These are phyloP conservation scores for Heliothis virescens DNA, from an alignment of 1,140 invertebrate species.

Conservation along the genomic window DNA sequence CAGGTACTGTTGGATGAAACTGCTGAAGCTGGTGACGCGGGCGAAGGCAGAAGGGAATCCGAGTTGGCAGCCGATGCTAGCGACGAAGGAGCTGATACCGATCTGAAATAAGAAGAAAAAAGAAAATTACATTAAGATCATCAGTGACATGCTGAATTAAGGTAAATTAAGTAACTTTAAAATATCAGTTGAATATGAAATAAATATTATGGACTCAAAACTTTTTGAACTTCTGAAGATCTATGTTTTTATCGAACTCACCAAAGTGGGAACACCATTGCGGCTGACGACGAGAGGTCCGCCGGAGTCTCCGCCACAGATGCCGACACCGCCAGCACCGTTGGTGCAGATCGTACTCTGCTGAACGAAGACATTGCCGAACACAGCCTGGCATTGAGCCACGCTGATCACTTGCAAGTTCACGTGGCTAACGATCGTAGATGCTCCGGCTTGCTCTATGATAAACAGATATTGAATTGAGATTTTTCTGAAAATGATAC, in stretches of 20 bases:
- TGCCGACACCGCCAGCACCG: slow-evolving; percentile 53
- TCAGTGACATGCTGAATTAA: no score
- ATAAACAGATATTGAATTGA: not conserved
- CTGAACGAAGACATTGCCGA: no score
- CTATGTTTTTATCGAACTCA: slow-evolving; percentile 45
- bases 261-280: slow-evolving; percentile 53
- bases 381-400: slow-evolving; percentile 59
- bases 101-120: slow-evolving; percentile 57
- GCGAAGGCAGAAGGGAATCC: slow-evolving; percentile 78
- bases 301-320: slow-evolving; percentile 59
- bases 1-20: slow-evolving; percentile 55
- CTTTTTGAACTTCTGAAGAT: no score
- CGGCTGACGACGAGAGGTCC: slow-evolving; percentile 49
- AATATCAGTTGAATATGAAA: no score
- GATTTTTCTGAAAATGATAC: not conserved
- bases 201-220: no score
- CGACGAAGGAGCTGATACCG: slow-evolving; percentile 79
- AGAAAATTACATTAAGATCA: no score
- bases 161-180: no score
- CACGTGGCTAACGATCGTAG: slow-evolving; percentile 63
- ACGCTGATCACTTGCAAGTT: slow-evolving; percentile 66
- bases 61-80: slow-evolving; percentile 67
- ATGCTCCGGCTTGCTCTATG: slow-evolving; percentile 60
- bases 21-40: slow-evolving; percentile 78
- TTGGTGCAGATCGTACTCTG: slow-evolving; percentile 62